Conservation (phyloP, 1,140 invertebrate species). For the Papilio dardanus region DNA sequence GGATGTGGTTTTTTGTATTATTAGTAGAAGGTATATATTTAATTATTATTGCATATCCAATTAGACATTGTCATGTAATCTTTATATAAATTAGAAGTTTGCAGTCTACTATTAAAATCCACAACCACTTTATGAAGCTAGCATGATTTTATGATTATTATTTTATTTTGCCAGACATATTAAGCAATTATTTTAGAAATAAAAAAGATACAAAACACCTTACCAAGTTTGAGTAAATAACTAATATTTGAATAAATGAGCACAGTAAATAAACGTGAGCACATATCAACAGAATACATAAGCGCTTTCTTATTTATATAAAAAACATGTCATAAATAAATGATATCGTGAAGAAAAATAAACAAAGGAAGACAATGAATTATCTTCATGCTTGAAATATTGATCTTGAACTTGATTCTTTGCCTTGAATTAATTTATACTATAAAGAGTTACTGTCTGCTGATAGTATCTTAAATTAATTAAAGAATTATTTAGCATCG, state of each 20-base stretch:
- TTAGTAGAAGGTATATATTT: neutral
- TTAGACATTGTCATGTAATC: neutral
- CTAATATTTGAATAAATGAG: neutral
- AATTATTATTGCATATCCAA: neutral
- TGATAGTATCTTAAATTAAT: neutral
- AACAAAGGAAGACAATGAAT: conserved; percentile 1
- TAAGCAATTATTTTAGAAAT: neutral
- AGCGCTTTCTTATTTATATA: neutral
- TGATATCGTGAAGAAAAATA: neutral
- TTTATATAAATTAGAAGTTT: no score
- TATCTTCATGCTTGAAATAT: neutral
- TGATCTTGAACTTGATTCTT: conserved; percentile 10
- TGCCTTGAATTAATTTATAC: neutral
- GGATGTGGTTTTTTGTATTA: no score
- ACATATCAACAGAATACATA: neutral
- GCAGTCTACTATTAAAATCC: neutral
- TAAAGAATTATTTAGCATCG: neutral
- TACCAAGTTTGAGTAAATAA: neutral
- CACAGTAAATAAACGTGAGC: neutral
- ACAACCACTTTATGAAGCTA: neutral
- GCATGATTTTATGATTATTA: no score
- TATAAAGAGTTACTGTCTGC: neutral
- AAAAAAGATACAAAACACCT: conserved; percentile 10
- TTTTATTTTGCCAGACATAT: no score
- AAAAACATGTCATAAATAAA: neutral